Conservation (phyloP, 92 coral and sea anemone species). For the Porites lobata region DNA sequence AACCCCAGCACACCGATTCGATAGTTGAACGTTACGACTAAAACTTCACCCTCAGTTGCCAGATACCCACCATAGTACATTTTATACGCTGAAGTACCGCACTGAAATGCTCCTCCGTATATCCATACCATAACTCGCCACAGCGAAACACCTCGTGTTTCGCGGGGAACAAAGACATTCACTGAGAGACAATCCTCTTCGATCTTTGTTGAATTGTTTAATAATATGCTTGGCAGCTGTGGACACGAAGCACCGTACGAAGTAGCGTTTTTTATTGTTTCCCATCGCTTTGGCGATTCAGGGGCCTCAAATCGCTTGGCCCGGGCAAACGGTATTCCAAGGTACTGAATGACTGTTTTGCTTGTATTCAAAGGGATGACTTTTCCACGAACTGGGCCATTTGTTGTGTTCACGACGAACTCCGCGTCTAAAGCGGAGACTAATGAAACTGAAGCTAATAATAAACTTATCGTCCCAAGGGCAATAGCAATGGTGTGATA, state of each 20-base stretch:
- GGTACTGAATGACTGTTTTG: constrained; percentile 55
- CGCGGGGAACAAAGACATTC: constrained; percentile 68
- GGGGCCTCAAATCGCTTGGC: constrained; percentile 73
- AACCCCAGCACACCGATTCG: constrained; percentile 81
- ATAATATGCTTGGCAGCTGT: constrained; percentile 34
- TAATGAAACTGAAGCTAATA: neutral
- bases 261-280: constrained; percentile 43
- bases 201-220: constrained; percentile 7
- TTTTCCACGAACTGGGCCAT: constrained; percentile 67
- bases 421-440: neutral
- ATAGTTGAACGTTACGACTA: constrained; percentile 73
- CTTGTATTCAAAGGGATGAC: constrained; percentile 43
- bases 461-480: neutral
- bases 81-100: constrained; percentile 36
- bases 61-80: constrained; percentile 41
- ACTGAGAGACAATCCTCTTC: constrained; percentile 68
- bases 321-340: constrained; percentile 80
- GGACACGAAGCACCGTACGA: constrained; percentile 66
- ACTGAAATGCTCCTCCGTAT: constrained; percentile 66
- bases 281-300: constrained; percentile 54
- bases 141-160: neutral
- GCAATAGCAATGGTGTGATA: neutral
- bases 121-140: constrained; percentile 75
- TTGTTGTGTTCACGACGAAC: constrained; percentile 51
- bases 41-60: constrained; percentile 70